These are phyloP conservation scores for Crocidura indochinensis DNA, from an alignment of 2,797 vertebrate species.

Conservation along the genomic window DNA sequence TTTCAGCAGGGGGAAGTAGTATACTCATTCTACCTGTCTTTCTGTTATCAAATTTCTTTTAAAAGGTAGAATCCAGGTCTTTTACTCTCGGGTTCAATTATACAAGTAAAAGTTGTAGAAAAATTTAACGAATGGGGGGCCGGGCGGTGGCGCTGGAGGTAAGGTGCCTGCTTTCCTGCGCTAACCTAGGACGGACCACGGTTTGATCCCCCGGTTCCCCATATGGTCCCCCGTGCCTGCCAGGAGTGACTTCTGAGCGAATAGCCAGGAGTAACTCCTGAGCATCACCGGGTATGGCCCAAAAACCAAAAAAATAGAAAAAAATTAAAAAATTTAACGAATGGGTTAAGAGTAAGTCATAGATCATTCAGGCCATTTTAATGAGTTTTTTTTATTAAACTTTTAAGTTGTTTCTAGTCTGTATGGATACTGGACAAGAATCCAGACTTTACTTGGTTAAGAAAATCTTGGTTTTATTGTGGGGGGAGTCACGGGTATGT, in stretches of 20 bases:
- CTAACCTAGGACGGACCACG: too few species aligned
- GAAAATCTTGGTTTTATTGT: conserved; percentile 53
- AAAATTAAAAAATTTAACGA: conserved; percentile 64
- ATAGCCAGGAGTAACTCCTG: too few species aligned
- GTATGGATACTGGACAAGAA: conserved; percentile 79
- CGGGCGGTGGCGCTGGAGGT: too few species aligned
- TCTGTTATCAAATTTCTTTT: conserved; percentile 79
- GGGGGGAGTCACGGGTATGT: conserved; percentile 82
- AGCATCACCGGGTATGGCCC: too few species aligned
- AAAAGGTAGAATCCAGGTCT: conserved; percentile 83
- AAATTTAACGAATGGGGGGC: conserved; percentile 77
- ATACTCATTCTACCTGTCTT: conserved; percentile 68
- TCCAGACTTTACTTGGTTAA: conserved; percentile 78
- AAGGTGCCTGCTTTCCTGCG: too few species aligned
- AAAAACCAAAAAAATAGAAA: too few species aligned
- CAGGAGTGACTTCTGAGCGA: too few species aligned
- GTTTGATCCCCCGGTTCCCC: too few species aligned
- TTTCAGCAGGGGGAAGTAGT: conserved; percentile 64
- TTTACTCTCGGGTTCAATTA: conserved; percentile 77
- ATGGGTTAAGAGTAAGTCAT: conserved; percentile 82
- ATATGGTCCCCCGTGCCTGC: too few species aligned
- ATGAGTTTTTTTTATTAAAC: conserved; percentile 70
- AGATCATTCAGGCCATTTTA: conserved; percentile 74
- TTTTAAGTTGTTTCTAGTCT: conserved; percentile 77
- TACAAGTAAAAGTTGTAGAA: conserved; percentile 84